phyloP scores from a whole-genome alignment of 2,888 invertebrate species.

The Ophion costatus region DNA sequence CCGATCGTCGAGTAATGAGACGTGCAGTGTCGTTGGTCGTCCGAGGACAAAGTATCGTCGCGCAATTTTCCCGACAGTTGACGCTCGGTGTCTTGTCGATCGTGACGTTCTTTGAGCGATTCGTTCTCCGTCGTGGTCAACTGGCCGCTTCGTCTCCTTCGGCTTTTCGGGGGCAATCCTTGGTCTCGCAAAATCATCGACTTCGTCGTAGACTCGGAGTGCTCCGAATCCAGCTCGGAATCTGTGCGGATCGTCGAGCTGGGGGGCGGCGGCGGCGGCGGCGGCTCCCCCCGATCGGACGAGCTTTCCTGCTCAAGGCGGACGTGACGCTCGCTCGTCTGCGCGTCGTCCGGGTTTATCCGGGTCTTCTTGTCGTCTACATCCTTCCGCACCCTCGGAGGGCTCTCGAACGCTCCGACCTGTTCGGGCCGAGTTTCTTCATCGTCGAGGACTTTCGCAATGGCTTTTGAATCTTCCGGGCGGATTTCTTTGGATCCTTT shows the following conservation, averaged over 20 bases:
- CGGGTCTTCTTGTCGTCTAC: slow-evolving; percentile 52
- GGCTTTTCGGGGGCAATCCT: slow-evolving; percentile 37
- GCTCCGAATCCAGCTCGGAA: slow-evolving; percentile 67
- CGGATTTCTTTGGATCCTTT: slow-evolving; percentile 32
- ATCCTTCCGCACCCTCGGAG: not conserved
- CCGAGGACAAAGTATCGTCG: slow-evolving; percentile 61
- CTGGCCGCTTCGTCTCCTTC: slow-evolving; percentile 58
- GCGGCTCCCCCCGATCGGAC: slow-evolving; percentile 48
- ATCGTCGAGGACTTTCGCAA: not conserved
- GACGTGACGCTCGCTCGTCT: slow-evolving; percentile 48
- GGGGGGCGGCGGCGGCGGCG: slow-evolving; percentile 49
- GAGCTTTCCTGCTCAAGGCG: slow-evolving; percentile 51
- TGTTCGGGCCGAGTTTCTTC: slow-evolving; percentile 15
- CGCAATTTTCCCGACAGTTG: slow-evolving; percentile 57
- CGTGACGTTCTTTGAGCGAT: slow-evolving; percentile 54
- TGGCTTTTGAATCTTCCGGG: slow-evolving; percentile 10
- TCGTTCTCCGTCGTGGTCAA: slow-evolving; percentile 56
- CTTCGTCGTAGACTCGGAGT: slow-evolving; percentile 55
- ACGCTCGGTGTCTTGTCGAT: slow-evolving; percentile 58
- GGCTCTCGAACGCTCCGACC: not conserved
- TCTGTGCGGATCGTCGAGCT: slow-evolving; percentile 66
- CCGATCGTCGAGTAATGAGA: slow-evolving; percentile 64
- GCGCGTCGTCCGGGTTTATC: slow-evolving; percentile 46
- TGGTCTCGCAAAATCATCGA: slow-evolving; percentile 49
- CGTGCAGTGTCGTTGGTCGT: slow-evolving; percentile 62